Base-by-base conservation (phyloP, 2,113 vertebrate genomes). In the Macrotus californicus region DNA sequence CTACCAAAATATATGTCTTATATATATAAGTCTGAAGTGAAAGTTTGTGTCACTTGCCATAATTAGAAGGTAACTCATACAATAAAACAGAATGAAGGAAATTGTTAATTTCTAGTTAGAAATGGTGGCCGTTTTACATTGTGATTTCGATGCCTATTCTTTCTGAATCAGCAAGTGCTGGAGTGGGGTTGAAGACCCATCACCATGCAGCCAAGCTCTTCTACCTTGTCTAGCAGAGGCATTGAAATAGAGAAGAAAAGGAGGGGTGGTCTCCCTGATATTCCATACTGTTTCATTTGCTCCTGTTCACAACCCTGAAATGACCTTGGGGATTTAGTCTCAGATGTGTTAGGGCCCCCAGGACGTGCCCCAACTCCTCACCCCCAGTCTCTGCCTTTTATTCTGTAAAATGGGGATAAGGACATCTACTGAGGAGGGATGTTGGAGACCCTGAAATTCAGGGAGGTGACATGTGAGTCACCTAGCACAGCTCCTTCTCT, bases 261-360 rank as follows among this genome's bases (percentile, higher is more conserved):
- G 8, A 34, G 7, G 4, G 19, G 56, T 1, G 16, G 11, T 79
- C 69, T 70, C 81, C 6, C 54, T 15, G 22, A 22, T 7, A 16
- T 4, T 19, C 39, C 34, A 0, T 4, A 19, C 9, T 50, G 52
- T 48, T 67, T 1, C 31, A 24, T 2, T 43, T 12, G 0, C 11
- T 46, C 70, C 29, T 46, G 31, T n/a, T 39, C 77, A 19, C 24
- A 18, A 36, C 43, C n/a, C 81, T 89, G 59, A 59, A 50, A 50
- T 1, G 9, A 11, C 10, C 70, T 41, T n/a, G 12, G 69, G 16
- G 31, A 31, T 52, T 79, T 61, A 26, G 34, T 77, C 56, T 69
- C 10, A 36, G 43, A 31, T 6, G 15, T 24, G 1, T 59, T 18
- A 16, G 61, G 36, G 31, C 21, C 15, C 15, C 18, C 0, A 3